Evolutionary conservation across 2,113 vertebrate genomes (phyloP), one percentile per base, ranked within the genome.

Genomic region (Periophthalmus modestus): DNA sequence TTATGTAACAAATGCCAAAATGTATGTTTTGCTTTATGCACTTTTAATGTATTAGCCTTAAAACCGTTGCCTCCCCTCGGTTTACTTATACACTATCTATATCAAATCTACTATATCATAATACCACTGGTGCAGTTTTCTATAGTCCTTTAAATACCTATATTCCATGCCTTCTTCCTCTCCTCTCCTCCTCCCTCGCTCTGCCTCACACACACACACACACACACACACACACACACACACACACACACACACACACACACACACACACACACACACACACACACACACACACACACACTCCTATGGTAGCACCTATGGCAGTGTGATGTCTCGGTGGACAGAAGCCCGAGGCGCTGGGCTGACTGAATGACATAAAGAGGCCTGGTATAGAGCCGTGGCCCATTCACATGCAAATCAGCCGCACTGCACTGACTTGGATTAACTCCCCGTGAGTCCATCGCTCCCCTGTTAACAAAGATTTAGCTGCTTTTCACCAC

Each of bases 401-500:
- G 91, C 86, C 88, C 87, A 96, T 98, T 99, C 95, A 97, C 94
- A 98, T 99, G 97, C 94, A 95, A 98, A 99, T 97, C 67, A 16
- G 69, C 84, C 88, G 94, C 94, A 95, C 95, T 94, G 94, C 93
- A 93, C 92, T 94, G 95, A 97, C 95, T 97, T 96, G 93, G 95
- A 97, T 97, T 96, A 97, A 98, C 96, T 98, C 95, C 93, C 95
- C 94, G 93, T 89, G 95, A 99, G 96, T 98, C 97, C 96, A 97
- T 99, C 95, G 96, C 95, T 96, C 95, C 93, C 93, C 95, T 94
- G 90, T 94, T 94, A 94, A 96, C 90, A 92, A 94, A 95, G 96
- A 96, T 95, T 95, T 94, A 95, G 95, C 94, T 92, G 94, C 93
- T 92, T 93, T 96, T 96, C 94, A 95, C 86, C 77, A 74, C 92